These are phyloP conservation scores for Coracias cyanogaster DNA, from an alignment of 2,797 vertebrate genomes.

Conservation along the genomic window DNA sequence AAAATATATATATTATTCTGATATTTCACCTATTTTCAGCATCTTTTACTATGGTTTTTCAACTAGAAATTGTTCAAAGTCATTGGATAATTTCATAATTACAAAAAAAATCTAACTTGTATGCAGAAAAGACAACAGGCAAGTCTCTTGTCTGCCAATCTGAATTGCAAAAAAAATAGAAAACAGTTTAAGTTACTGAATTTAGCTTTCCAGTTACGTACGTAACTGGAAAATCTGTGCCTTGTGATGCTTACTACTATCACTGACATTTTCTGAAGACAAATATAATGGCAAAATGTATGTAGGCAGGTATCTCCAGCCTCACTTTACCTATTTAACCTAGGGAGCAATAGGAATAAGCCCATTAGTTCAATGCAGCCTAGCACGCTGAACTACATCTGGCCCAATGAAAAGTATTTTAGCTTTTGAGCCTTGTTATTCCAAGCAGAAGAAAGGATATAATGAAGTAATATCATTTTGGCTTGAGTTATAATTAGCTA, in stretches of 20 bases:
- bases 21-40: not conserved
- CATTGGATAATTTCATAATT: not conserved
- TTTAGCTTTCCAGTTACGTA: not conserved
- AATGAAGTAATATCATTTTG: conserved; percentile 28
- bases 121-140: not conserved
- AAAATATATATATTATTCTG: not conserved
- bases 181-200: not conserved
- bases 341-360: not conserved
- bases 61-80: not conserved
- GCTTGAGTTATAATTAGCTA: conserved; percentile 53
- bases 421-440: conserved; percentile 5
- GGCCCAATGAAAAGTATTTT: not conserved
- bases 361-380: not conserved
- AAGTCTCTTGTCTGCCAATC: not conserved
- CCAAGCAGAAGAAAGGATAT: conserved; percentile 43
- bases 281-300: not conserved
- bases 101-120: not conserved
- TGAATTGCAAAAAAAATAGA: not conserved
- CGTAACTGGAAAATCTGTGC: not conserved
- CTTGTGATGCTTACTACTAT: not conserved
- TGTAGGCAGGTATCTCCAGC: not conserved
- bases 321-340: not conserved
- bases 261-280: not conserved
- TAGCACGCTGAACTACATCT: not conserved
- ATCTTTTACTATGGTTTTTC: not conserved